phyloP scores from a whole-genome alignment of 2,797 vertebrate genomes.

The Pipistrellus kuhlii region DNA sequence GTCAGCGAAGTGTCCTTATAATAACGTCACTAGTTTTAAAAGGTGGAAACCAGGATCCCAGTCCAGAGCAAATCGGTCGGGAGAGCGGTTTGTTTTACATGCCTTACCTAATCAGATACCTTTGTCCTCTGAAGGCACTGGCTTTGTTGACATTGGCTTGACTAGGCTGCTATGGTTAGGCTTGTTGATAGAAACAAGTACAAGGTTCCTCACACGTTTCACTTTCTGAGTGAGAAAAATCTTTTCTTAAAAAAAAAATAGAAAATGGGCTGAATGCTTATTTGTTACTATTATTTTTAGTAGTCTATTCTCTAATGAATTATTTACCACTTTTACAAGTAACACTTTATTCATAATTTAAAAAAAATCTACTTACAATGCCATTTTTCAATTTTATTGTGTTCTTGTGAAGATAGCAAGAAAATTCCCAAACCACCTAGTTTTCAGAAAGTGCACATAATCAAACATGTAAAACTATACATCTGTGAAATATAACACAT shows the following conservation, averaged over 20 bases:
- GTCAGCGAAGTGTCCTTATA: background rate
- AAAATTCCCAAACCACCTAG: background rate
- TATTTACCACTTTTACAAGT: background rate
- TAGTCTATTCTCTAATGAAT: background rate
- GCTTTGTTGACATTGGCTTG: constrained; percentile 68
- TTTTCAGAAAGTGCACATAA: background rate
- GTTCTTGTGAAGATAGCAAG: background rate
- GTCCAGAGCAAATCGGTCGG: background rate
- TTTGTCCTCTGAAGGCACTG: constrained; percentile 75
- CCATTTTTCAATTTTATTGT: background rate
- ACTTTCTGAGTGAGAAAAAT: background rate
- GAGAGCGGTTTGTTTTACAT: constrained; percentile 47
- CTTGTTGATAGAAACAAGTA: constrained; percentile 57
- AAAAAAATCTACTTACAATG: background rate
- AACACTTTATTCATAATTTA: background rate
- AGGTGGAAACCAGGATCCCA: background rate
- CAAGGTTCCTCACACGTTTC: background rate
- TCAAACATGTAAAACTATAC: background rate
- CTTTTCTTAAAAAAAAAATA: background rate
- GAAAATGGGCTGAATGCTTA: background rate
- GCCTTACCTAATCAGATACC: constrained; percentile 62
- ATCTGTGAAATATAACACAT: background rate
- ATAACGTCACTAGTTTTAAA: background rate
- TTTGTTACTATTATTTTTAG: background rate
- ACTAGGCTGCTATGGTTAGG: constrained; percentile 12